These are phyloP conservation scores for Morone saxatilis DNA, from an alignment of 2,113 vertebrate species.

Conservation along the genomic window DNA sequence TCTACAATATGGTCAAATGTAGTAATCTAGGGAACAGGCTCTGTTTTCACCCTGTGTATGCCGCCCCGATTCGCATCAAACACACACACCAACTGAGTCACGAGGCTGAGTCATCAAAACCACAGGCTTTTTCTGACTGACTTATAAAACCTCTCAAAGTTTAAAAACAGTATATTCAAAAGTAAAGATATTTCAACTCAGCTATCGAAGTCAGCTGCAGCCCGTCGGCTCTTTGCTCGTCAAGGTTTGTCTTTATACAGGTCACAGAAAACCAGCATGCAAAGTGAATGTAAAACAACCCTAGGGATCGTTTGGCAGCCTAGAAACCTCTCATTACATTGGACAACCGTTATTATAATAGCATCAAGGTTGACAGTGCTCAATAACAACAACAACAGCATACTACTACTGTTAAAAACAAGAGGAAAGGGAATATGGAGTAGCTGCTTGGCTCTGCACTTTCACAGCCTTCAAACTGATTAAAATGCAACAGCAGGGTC, in stretches of 20 bases:
- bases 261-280: background rate
- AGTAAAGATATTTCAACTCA: background rate
- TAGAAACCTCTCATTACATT: background rate
- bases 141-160: slow-evolving; percentile 6
- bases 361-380: background rate
- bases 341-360: slow-evolving; percentile 1
- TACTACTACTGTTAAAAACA: background rate
- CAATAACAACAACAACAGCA: background rate
- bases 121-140: slow-evolving; percentile 36
- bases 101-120: slow-evolving; percentile 67
- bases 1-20: background rate
- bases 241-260: background rate
- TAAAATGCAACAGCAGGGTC: slow-evolving; percentile 13
- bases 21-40: background rate
- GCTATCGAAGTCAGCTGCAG: background rate
- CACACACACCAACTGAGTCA: slow-evolving; percentile 28
- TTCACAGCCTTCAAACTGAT: slow-evolving; percentile 2
- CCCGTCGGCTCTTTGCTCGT: background rate
- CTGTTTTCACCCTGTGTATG: background rate
- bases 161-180: background rate
- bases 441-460: background rate
- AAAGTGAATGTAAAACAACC: slow-evolving; percentile 10
- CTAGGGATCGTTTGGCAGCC: background rate
- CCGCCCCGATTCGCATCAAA: slow-evolving; percentile 14
- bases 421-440: background rate